Percentiles rank a stretch among this genome's conserved stretches.
phyloP scores from a whole-genome alignment of 2,888 invertebrate genomes.

The Spicauda simplicius region DNA sequence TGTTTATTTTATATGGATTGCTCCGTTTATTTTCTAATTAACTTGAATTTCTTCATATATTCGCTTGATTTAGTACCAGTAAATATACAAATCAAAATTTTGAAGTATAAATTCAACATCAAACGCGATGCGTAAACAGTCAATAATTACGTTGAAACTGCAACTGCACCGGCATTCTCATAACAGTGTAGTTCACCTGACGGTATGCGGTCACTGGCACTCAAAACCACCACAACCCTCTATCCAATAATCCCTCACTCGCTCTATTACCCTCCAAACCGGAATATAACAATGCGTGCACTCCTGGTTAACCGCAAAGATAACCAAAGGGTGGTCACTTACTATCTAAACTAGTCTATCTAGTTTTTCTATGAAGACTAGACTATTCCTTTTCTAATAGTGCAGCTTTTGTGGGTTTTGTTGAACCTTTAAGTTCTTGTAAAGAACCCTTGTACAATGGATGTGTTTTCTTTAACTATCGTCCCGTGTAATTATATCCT shows the following conservation, averaged over 20 bases:
- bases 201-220: slow-evolving; percentile 24
- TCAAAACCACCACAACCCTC: slow-evolving; percentile 37
- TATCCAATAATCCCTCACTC: slow-evolving; percentile 36
- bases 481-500: not conserved
- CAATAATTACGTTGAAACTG: not conserved
- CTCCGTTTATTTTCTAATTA: not conserved
- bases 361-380: slow-evolving; percentile 17
- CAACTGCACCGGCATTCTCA: not conserved
- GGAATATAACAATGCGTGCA: slow-evolving; percentile 37
- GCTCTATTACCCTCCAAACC: slow-evolving; percentile 37
- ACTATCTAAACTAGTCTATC: slow-evolving; percentile 13
- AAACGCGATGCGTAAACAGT: not conserved
- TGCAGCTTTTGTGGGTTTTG: slow-evolving; percentile 1
- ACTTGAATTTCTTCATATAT: not conserved
- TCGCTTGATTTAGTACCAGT: not conserved
- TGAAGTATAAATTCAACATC: not conserved
- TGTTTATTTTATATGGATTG: slow-evolving; percentile 59
- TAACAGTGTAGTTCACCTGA: slow-evolving; percentile 24
- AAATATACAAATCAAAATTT: not conserved
- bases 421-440: not conserved
- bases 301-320: slow-evolving; percentile 36
- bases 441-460: not conserved
- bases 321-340: slow-evolving; percentile 35
- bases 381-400: slow-evolving; percentile 25
- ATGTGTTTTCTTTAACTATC: not conserved